Evolutionary conservation across 2,113 vertebrate genomes (phyloP).

Genomic region (Grantiella picta): DNA sequence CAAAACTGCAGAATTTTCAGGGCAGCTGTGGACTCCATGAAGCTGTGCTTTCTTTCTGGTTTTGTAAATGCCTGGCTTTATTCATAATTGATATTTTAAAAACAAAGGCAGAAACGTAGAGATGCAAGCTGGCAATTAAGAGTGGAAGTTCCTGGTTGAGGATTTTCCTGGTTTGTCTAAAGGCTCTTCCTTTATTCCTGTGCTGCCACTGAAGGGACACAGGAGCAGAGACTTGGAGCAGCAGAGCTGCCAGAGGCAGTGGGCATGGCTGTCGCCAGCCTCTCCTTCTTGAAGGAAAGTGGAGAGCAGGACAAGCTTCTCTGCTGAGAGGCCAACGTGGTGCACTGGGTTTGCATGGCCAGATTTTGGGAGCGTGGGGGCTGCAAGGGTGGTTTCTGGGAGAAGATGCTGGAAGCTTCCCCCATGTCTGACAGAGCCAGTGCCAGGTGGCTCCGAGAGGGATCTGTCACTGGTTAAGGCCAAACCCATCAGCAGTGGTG

Average conservation of each 20-base stretch:
- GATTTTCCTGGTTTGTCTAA: not conserved
- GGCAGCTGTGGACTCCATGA: not conserved
- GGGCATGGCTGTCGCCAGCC: not conserved
- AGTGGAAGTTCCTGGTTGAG: not conserved
- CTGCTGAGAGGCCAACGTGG: not conserved
- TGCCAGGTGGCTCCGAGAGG: not conserved
- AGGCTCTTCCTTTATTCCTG: not conserved
- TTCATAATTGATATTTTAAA: not conserved
- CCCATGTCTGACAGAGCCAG: not conserved
- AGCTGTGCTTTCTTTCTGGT: not conserved
- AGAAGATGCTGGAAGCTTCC: not conserved
- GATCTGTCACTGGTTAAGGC: fast-evolving
- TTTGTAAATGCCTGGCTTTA: not conserved
- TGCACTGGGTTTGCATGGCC: not conserved
- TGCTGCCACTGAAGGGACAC: not conserved
- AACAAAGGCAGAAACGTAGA: not conserved
- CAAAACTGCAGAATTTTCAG: not conserved
- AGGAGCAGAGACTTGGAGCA: not conserved
- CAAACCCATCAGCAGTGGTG: too few relatives aligned
- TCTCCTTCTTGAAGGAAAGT: not conserved
- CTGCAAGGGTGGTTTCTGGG: not conserved
- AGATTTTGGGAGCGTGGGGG: not conserved
- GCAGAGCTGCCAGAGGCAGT: not conserved
- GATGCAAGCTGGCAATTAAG: not conserved
- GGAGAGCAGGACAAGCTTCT: not conserved